Percentiles rank a stretch among this genome's conserved stretches.
Conservation (phyloP, 2,888 invertebrate genomes). For the Alloplasta piceator region DNA sequence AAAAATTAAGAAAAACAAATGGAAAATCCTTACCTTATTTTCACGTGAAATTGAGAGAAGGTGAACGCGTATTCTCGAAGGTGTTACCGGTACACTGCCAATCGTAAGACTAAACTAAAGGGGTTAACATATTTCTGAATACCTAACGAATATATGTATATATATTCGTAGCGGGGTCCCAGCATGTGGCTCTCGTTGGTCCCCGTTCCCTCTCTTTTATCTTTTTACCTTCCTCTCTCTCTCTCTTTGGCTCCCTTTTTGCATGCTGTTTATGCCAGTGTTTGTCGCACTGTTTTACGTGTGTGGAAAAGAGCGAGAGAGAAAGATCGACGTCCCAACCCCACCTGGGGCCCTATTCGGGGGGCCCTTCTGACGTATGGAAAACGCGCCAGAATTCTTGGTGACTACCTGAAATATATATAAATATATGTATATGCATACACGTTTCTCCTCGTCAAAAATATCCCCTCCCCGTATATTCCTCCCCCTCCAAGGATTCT, state of each 20-base stretch:
- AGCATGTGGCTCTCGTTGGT: constrained; percentile 77
- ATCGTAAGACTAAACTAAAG: constrained; percentile 82
- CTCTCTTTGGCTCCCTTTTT: constrained; percentile 60
- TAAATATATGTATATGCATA: constrained; percentile 49
- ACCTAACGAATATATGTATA: constrained; percentile 72
- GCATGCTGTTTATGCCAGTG: constrained; percentile 62
- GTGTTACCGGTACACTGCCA: constrained; percentile 81
- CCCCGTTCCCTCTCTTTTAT: constrained; percentile 53
- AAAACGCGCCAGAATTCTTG: constrained; percentile 68
- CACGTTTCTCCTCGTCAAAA: constrained; percentile 58
- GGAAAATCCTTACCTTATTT: constrained; percentile 46
- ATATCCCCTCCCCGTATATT: constrained; percentile 56
- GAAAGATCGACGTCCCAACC: constrained; percentile 68
- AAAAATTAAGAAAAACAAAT: constrained; percentile 11
- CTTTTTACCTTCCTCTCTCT: constrained; percentile 34
- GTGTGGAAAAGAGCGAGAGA: constrained; percentile 33
- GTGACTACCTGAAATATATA: constrained; percentile 74
- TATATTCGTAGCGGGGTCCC: constrained; percentile 72
- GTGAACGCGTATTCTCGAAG: constrained; percentile 67
- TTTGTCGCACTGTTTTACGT: constrained; percentile 62
- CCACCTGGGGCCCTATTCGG: constrained; percentile 79
- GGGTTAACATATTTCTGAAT: constrained; percentile 82
- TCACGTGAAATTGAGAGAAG: constrained; percentile 17
- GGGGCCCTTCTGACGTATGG: constrained; percentile 69
- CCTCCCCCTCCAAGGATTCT: constrained; percentile 31